phyloP scores from a whole-genome alignment of 2,113 vertebrate genomes.

The Corythoichthys intestinalis region DNA sequence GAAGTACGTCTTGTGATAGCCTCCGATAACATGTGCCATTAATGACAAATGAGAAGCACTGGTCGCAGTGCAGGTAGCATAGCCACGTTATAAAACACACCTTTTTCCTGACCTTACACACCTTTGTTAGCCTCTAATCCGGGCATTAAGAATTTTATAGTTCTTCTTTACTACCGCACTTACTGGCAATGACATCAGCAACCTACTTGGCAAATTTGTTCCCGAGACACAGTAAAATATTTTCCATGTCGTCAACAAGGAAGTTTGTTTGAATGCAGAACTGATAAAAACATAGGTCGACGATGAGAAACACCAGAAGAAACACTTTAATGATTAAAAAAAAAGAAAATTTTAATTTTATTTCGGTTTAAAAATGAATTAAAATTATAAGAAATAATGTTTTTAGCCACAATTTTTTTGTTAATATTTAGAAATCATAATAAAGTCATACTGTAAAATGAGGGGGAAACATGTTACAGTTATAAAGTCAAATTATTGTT shows the following conservation, averaged over 20 bases:
- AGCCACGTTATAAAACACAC: conserved; percentile 20
- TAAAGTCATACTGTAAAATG: neutral
- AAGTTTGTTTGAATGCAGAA: conserved; percentile 4
- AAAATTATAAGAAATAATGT: neutral
- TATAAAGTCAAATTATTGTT: neutral
- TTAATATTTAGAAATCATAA: neutral
- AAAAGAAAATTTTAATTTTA: no score
- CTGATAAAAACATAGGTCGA: neutral
- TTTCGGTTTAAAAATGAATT: neutral
- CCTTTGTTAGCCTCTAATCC: neutral
- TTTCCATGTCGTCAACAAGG: neutral
- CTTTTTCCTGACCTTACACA: conserved; percentile 1
- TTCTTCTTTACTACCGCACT: conserved; percentile 32
- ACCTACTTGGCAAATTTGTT: conserved; percentile 11
- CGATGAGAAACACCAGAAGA: neutral
- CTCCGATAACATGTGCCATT: neutral
- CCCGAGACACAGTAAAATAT: conserved; percentile 17
- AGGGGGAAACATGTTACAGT: neutral
- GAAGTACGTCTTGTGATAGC: neutral
- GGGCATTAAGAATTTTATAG: neutral
- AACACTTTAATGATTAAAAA: neutral
- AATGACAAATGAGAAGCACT: neutral
- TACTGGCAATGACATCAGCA: neutral
- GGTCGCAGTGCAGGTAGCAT: neutral
- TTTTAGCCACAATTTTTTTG: no score